Evolutionary conservation across 53 echinoderm and acorn worm genomes (phyloP), one percentile per base, ranked within the genome.

Genomic region (Patiria pectinifera): DNA sequence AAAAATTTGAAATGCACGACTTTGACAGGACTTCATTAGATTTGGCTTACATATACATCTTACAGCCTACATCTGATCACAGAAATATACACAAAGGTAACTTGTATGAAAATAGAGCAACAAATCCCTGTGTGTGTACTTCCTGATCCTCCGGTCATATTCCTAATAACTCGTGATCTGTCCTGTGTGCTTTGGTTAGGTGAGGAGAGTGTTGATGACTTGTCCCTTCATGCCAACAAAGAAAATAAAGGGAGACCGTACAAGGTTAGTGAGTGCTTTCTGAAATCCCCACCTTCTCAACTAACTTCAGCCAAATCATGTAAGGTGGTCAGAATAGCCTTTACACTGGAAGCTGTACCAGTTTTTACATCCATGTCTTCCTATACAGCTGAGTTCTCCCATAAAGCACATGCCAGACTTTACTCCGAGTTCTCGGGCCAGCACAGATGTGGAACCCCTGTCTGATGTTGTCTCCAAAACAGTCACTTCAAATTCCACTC

Each of bases 401-500:
- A 47, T 90, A 22, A 47, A 53, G 81, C 45, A 48, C 63, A 90
- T 90, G 90, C 90, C 81, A 1, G 46, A 79, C 70, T 90, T 90
- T 80, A 80, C 90, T 8, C 90, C 80, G 47, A 90, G 90, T 80
- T 90, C 90, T 63, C 90, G 81, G 19, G 90, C 79, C 48, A 90
- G 90, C 90, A 90, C 90, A n/a, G 90, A 90, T 22, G 90, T 46
- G 13, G 90, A 90, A 47, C 90, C 81, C 48, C 81, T 90, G 23
- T 80, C 90, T 0, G 90, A 90, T 4, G 69, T 90, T 15, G 45
- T 45, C 12, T 13, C 81, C 66, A 80, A 69, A 66, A 47, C 46
- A 19, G 13, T 47, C 69, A 9, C 47, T 3, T 45, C 82, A 9
- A 69, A 44, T 15, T 45, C 90, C 46, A 6, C 59, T 16, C 58